Conservation (phyloP, 1,140 invertebrate species). For the Chrysopa pallens region DNA sequence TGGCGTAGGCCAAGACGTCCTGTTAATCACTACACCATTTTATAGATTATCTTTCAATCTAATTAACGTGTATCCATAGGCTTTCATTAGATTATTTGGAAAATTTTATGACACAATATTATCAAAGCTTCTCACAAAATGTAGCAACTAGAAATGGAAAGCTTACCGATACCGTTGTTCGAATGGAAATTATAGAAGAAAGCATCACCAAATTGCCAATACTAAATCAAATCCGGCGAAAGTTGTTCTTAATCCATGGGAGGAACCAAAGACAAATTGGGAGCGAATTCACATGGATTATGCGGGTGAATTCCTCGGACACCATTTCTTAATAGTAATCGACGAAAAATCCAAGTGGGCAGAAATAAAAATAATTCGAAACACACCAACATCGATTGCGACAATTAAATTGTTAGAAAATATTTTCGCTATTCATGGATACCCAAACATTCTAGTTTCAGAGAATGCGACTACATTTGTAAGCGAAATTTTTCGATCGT, state of each 20-base stretch:
- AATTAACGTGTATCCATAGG: too few species aligned
- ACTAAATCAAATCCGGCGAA: conserved; percentile 9
- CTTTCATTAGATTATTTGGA: too few species aligned
- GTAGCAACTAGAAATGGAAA: too few species aligned
- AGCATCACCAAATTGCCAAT: too few species aligned
- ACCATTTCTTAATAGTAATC: conserved; percentile 13
- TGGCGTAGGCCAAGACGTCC: too few species aligned
- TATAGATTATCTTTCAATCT: too few species aligned
- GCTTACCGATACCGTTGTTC: too few species aligned
- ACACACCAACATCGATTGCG: conserved; percentile 4
- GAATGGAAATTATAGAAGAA: too few species aligned
- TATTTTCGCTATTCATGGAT: conserved; percentile 12
- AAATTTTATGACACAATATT: too few species aligned
- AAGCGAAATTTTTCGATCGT: conserved; percentile 9
- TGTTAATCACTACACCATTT: too few species aligned
- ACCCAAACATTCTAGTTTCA: conserved; percentile 10
- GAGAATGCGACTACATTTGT: conserved; percentile 18
- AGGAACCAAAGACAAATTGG: conserved; percentile 12
- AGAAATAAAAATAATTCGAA: conserved; percentile 11
- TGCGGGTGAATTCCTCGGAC: conserved; percentile 9
- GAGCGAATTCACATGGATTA: conserved; percentile 14
- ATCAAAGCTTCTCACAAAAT: too few species aligned
- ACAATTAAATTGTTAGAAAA: conserved; percentile 8
- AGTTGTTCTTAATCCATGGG: conserved; percentile 10
- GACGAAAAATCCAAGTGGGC: conserved; percentile 18